Percentiles rank a stretch among this genome's conserved stretches.
These are phyloP conservation scores for Aptenodytes forsteri DNA, from an alignment of 2,113 vertebrate genomes.

Conservation along the genomic window DNA sequence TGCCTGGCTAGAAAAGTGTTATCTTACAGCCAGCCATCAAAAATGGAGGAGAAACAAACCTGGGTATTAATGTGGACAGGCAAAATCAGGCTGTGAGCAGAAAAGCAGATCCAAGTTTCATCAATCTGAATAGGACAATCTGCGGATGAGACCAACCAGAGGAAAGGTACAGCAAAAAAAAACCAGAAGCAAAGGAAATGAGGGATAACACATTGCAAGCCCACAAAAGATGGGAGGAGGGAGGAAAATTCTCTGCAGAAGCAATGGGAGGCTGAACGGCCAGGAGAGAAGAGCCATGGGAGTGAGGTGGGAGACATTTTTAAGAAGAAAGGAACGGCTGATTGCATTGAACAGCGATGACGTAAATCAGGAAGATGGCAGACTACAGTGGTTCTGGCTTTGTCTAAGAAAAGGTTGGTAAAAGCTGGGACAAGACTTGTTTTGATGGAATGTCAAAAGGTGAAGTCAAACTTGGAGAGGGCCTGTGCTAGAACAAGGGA, in stretches of 20 bases:
- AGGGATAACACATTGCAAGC: not conserved
- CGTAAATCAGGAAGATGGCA: not conserved
- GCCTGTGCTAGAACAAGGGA: not conserved
- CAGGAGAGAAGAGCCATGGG: not conserved
- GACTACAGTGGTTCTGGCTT: not conserved
- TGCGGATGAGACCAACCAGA: not conserved
- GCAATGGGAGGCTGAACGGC: not conserved
- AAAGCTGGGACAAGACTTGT: not conserved
- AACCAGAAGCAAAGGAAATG: not conserved
- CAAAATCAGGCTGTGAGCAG: not conserved
- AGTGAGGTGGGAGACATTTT: not conserved
- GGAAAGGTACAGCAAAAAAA: not conserved
- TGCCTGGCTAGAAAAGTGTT: not conserved
- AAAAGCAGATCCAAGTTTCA: not conserved
- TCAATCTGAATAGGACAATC: not conserved
- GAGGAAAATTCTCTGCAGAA: not conserved
- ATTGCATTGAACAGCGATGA: not conserved
- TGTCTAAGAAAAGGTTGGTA: not conserved
- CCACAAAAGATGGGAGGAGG: not conserved
- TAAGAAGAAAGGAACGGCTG: not conserved
- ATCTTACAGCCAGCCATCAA: not conserved
- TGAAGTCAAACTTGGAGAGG: not conserved
- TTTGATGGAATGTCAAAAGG: not conserved
- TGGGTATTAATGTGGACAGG: not conserved
- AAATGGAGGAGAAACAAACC: not conserved